Base-by-base conservation (phyloP, 1,140 invertebrate genomes). In the Maconellicoccus hirsutus region DNA sequence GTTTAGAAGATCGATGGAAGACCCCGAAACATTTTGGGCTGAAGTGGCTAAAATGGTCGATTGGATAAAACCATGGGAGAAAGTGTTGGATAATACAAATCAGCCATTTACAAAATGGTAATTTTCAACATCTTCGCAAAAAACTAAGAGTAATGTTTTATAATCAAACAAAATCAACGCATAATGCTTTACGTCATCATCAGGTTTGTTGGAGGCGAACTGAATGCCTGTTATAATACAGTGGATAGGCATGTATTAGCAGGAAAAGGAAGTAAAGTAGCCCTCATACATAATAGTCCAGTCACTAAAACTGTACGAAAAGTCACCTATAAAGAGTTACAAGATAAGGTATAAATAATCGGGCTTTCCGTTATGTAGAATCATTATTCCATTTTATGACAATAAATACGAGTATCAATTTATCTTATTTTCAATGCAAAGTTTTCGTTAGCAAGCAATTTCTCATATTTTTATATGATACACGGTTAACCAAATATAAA, bases 181-280 rank as follows among this genome's bases (percentile, higher is more conserved):
- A n/a, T n/a, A 52, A 52, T 52, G 42, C 6, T 16, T 16, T 16
- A 52, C 42, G 12, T 66, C 22, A 22, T 66, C 25, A 76, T 21
- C 71, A 91, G 89, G 89, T 95, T 90, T 82, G 86, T 88, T 0
- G 93, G 91, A 1, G 94, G 93, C 3, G 88, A 96, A 81, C 78
- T 96, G 76, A 97, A 94, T 75, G 92, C 93, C 0, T 95, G 92
- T 78, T 91, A 95, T 82, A 97, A 97, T 80, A 90, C 92, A 0
- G 80, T 97, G 1, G 94, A 98, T 78, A 83, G 93, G 6, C 94
- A 97, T 81, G 89, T 96, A 0, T 82, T 84, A 14, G 85, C 84
- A 0, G 93, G 93, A 0, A 81, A 84, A 6, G 93, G 92, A 0
- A 84, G 87, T 1, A 87, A 89, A 78, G 79, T 87, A 0, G 94